Evolutionary conservation across 2,888 invertebrate genomes (phyloP).

Genomic region (Scrobipalpa costella): DNA sequence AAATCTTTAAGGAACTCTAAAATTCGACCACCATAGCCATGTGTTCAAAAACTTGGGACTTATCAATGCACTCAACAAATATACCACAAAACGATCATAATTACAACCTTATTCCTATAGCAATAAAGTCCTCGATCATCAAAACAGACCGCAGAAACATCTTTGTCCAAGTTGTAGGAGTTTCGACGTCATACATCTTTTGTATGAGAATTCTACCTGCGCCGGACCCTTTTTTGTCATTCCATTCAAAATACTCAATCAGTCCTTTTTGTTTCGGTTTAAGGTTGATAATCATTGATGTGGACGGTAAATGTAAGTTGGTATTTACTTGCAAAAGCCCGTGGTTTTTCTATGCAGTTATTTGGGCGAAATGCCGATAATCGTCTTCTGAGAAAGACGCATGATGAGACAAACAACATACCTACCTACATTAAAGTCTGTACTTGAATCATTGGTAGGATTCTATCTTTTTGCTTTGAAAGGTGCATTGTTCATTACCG

Average conservation of each 20-base stretch:
- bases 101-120: constrained; percentile 39
- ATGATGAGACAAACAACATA: constrained; percentile 32
- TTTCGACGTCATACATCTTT: constrained; percentile 49
- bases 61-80: constrained; percentile 8
- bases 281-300: constrained; percentile 41
- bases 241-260: not conserved
- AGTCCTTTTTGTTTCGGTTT: constrained; percentile 36
- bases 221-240: constrained; percentile 67
- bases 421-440: constrained; percentile 27
- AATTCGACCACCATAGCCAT: constrained; percentile 75
- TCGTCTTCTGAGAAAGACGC: constrained; percentile 35
- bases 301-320: constrained; percentile 31
- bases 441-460: constrained; percentile 6
- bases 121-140: constrained; percentile 27
- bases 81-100: constrained; percentile 34
- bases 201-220: constrained; percentile 74
- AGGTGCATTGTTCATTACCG: not conserved
- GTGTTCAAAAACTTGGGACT: constrained; percentile 49
- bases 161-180: constrained; percentile 51
- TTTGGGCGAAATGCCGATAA: constrained; percentile 37
- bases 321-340: constrained; percentile 46
- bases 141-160: constrained; percentile 19
- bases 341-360: constrained; percentile 44
- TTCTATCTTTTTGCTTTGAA: not conserved
- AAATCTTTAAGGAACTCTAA: constrained; percentile 50